A percentile compares a stretch with the other conserved stretches of the same genome.
Evolutionary conservation across 2,888 invertebrate species (phyloP).

Genomic region (Dromius quadrimaculatus): DNA sequence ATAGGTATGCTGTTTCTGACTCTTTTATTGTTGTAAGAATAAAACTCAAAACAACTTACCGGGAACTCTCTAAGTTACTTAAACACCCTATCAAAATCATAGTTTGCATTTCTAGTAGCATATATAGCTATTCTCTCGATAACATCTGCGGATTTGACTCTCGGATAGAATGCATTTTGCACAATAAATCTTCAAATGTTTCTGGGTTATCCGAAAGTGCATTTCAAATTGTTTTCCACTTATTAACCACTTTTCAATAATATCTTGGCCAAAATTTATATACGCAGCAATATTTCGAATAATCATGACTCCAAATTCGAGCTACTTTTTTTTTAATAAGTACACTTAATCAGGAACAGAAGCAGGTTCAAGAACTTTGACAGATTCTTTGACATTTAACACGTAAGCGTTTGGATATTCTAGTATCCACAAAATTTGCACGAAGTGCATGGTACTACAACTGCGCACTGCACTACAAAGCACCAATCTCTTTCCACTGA

Average conservation of each 20-base stretch:
- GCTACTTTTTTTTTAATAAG: no score
- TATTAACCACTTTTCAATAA: conserved; percentile 10
- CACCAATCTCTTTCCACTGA: no score
- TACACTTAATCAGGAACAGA: no score
- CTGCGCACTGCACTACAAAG: no score
- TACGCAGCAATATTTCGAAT: not conserved
- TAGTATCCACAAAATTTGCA: no score
- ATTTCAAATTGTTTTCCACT: conserved; percentile 45
- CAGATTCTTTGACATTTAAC: no score
- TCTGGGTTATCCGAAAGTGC: conserved; percentile 44
- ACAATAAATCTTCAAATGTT: conserved; percentile 35
- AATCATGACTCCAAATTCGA: no score
- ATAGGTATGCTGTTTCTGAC: conserved; percentile 54
- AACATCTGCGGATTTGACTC: not conserved
- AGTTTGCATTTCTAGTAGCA: conserved; percentile 43
- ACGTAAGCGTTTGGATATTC: no score
- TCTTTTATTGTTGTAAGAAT: conserved; percentile 56
- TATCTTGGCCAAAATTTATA: not conserved
- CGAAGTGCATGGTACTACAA: no score
- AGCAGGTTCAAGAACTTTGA: no score
- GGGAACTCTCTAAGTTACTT: conserved; percentile 45
- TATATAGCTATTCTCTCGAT: not conserved
- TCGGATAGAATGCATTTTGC: not conserved
- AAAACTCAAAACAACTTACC: conserved; percentile 30
- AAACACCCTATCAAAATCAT: conserved; percentile 53